These are phyloP conservation scores for Meloidogyne floridensis DNA, from an alignment of 1,140 invertebrate genomes.

Conservation along the genomic window DNA sequence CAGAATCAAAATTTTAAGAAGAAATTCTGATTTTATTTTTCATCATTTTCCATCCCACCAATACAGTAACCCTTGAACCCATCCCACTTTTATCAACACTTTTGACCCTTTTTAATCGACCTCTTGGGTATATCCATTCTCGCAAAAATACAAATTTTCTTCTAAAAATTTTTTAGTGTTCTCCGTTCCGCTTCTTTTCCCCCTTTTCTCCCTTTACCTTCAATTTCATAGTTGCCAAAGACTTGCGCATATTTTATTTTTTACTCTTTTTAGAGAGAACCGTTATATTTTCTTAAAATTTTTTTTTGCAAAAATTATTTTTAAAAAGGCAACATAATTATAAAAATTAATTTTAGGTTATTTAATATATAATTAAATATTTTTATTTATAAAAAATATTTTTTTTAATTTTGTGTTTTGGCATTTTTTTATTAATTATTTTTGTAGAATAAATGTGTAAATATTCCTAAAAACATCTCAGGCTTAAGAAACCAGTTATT, in stretches of 20 bases:
- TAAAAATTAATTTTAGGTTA: background rate
- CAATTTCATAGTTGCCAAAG: background rate
- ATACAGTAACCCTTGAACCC: no score
- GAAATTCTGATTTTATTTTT: no score
- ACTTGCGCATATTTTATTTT: conserved; percentile 1
- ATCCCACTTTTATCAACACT: no score
- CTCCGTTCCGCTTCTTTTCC: conserved; percentile 1
- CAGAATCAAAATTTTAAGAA: no score
- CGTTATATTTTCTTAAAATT: background rate
- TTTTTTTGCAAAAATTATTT: conserved; percentile 8
- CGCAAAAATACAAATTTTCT: background rate
- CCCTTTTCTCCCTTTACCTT: background rate
- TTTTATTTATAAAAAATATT: no score
- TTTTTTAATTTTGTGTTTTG: no score
- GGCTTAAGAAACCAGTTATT: no score
- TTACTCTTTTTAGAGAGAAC: background rate
- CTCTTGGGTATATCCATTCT: background rate
- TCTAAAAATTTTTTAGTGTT: background rate
- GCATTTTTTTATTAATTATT: no score
- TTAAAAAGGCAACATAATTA: conserved; percentile 1
- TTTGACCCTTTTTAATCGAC: background rate
- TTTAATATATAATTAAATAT: background rate
- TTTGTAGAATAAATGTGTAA: no score
- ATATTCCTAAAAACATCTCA: no score
- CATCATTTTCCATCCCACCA: no score